Percentiles rank a stretch among this genome's conserved stretches.
These are phyloP conservation scores for Harmothoe impar DNA, from an alignment of 2,888 invertebrate genomes.

Conservation along the genomic window DNA sequence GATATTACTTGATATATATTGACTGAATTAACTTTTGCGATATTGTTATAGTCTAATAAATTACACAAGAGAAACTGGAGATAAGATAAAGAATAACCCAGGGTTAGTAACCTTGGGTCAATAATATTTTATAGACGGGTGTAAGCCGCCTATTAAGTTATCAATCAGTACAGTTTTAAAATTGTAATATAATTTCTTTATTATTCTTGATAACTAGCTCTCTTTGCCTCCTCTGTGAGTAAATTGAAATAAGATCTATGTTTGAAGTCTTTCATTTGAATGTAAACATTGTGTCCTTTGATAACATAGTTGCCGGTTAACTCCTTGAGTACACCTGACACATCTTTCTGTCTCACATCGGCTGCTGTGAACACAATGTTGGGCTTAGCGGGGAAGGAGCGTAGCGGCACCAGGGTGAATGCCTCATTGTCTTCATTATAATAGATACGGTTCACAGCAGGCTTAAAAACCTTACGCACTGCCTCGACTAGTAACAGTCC, in stretches of 20 bases:
- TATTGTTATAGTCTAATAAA: no score
- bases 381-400: background rate
- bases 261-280: background rate
- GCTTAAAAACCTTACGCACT: background rate
- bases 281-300: background rate
- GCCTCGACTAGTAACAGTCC: conserved; percentile 4
- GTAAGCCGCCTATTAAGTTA: no score
- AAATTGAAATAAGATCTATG: background rate
- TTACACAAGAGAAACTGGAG: no score
- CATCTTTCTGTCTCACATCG: background rate
- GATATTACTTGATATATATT: no score
- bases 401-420: background rate
- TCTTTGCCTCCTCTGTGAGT: background rate
- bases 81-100: no score
- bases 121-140: no score
- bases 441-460: conserved; percentile 3
- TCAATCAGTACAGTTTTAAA: no score
- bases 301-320: conserved; percentile 25
- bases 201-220: no score
- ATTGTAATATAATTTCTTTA: no score
- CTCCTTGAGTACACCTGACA: background rate
- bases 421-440: background rate
- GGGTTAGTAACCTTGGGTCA: no score
- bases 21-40: no score
- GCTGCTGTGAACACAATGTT: background rate